Conservation (phyloP, 2,113 vertebrate genomes). For the Pica pica region DNA sequence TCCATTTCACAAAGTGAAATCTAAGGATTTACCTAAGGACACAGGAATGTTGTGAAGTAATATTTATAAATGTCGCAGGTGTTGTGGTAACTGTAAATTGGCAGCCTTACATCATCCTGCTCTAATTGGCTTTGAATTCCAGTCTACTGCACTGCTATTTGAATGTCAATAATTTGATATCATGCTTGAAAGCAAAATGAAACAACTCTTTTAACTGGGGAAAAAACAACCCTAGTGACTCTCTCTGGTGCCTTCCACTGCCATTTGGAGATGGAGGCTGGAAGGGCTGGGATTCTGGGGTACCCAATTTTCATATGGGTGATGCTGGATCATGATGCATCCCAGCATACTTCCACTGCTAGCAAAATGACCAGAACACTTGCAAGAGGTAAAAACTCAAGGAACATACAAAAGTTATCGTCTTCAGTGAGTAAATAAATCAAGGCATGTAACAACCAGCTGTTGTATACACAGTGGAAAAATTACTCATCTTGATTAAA, state of each 20-base stretch:
- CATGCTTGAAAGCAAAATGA: constrained; percentile 12
- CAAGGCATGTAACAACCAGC: not conserved
- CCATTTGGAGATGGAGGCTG: not conserved
- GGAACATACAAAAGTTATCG: not conserved
- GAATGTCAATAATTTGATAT: constrained; percentile 16
- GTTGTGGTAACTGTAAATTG: constrained; percentile 40
- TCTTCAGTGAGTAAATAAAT: not conserved
- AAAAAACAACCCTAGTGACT: not conserved
- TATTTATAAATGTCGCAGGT: constrained; percentile 54
- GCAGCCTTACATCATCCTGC: constrained; percentile 6
- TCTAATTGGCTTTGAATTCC: constrained; percentile 45
- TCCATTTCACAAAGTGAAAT: constrained; percentile 58
- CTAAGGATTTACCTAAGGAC: constrained; percentile 61
- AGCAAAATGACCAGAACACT: not conserved
- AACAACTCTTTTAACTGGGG: not conserved
- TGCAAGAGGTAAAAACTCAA: not conserved
- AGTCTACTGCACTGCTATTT: not conserved
- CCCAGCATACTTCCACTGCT: not conserved
- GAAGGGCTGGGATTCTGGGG: not conserved
- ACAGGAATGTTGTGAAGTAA: constrained; percentile 65
- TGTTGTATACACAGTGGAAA: not conserved
- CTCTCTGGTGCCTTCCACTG: not conserved
- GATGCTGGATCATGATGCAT: fast-evolving
- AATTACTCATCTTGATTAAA: not conserved
- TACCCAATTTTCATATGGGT: fast-evolving